phyloP scores from a whole-genome alignment of 2,888 invertebrate species.

The Lymantria monacha region DNA sequence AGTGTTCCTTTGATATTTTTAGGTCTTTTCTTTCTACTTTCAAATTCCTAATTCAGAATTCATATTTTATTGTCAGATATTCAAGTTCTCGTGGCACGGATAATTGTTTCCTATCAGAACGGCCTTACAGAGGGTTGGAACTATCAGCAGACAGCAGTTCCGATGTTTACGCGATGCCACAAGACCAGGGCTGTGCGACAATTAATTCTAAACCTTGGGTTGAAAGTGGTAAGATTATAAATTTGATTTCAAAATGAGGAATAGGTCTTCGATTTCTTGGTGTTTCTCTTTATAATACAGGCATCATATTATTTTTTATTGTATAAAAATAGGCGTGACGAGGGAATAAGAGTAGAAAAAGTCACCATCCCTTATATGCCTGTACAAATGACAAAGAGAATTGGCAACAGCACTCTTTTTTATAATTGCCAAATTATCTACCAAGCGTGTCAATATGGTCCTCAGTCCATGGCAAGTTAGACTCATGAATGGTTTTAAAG shows the following conservation, averaged over 20 bases:
- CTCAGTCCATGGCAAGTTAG: no score
- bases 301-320: not conserved
- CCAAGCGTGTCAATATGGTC: no score
- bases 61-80: slow-evolving; percentile 53
- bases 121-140: slow-evolving; percentile 86
- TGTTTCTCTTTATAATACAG: not conserved
- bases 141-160: slow-evolving; percentile 90
- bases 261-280: not conserved
- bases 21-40: not conserved
- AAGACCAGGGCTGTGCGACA: slow-evolving; percentile 64
- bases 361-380: no score
- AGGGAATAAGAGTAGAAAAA: no score
- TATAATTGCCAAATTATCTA: no score
- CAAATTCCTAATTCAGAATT: not conserved
- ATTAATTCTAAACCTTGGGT: slow-evolving; percentile 77
- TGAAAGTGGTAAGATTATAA: slow-evolving; percentile 50
- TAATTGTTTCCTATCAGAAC: slow-evolving; percentile 89
- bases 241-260: not conserved
- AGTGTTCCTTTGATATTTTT: not conserved
- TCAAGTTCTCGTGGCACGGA: slow-evolving; percentile 83
- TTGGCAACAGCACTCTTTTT: no score
- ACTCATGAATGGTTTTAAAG: no score
- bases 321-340: no score
- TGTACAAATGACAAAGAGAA: no score
- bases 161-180: slow-evolving; percentile 89